phyloP scores from a whole-genome alignment of 2,888 invertebrate species.

The Dasypolia templi region DNA sequence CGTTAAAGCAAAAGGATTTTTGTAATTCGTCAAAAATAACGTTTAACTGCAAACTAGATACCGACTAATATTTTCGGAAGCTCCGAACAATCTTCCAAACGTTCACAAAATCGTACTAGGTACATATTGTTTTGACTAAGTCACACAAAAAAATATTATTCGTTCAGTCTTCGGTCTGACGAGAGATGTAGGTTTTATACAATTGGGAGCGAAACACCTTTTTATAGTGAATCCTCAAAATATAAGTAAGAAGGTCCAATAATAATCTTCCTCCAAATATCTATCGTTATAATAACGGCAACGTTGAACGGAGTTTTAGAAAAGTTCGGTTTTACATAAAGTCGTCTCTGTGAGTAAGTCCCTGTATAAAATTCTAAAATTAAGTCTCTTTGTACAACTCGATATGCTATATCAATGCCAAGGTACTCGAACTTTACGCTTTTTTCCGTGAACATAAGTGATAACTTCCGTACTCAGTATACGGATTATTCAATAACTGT shows the following conservation, averaged over 20 bases:
- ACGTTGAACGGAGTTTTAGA: background rate
- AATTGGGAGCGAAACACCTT: constrained; percentile 24
- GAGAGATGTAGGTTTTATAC: constrained; percentile 23
- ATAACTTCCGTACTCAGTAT: background rate
- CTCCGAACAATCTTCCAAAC: background rate
- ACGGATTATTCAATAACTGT: background rate
- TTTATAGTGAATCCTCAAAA: constrained; percentile 2
- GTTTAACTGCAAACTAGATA: background rate
- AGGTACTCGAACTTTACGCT: background rate
- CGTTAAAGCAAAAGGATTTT: background rate
- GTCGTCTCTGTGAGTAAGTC: background rate
- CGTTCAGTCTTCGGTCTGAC: constrained; percentile 14
- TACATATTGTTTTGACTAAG: constrained; percentile 1
- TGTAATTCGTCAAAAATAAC: background rate
- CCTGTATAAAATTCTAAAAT: background rate
- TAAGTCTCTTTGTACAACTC: background rate
- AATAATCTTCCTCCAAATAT: too few species aligned
- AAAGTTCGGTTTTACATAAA: background rate
- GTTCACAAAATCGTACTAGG: background rate
- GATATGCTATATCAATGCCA: background rate
- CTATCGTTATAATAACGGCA: background rate
- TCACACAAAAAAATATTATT: constrained; percentile 15
- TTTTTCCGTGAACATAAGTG: background rate
- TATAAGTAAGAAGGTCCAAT: constrained; percentile 19
- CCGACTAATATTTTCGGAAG: background rate